Base-by-base conservation (phyloP, 1,140 invertebrate genomes). In the Aphelinus atriplicis region DNA sequence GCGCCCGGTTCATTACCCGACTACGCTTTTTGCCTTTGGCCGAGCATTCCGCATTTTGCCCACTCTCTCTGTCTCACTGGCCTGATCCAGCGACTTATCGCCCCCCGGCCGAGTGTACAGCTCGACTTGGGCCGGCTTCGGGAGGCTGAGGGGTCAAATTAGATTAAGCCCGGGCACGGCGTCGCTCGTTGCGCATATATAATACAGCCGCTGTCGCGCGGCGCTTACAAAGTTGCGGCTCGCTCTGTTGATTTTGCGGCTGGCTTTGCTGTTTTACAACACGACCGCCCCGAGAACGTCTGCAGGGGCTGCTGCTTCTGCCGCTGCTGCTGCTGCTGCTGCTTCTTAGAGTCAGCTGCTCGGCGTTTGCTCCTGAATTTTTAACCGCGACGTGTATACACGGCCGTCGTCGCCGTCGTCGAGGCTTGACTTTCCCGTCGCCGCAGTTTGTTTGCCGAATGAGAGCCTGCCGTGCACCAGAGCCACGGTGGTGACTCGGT, bases 1-100 rank as follows among this genome's bases (percentile, higher is more conserved):
- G 62, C 80, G 66, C 72, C 63, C 56, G 57, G 70, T 71, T 64
- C 69, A 80, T 77, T 81, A 81, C 78, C 61, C 75, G 78, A 81
- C 81, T 81, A 81, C 79, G 78, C 72, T 68, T 65, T 72, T 60
- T 26, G 26, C 26, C 26, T 26, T 26, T 26, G 26, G 26, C 26
- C 26, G 26, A 26, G 26, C 26, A 26, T 0, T 26, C 26, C 26
- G 26, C 26, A 26, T 26, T 26, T 26, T 26, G 26, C 26, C 26
- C 26, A 26, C 26, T 26, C 26, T 26, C 26, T 26, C 26, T 26
- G 26, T 26, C 26, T 26, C 26, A 26, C 26, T 26, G 26, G 26
- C 26, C 26, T 26, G 26, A 26, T 26, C 26, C 26, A 26, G 26
- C 26, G 26, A 67, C 65, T 60, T 46, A 56, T 74, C 53, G 51